Conservation (phyloP, 2,888 invertebrate genomes). For the Tenthredo notha region DNA sequence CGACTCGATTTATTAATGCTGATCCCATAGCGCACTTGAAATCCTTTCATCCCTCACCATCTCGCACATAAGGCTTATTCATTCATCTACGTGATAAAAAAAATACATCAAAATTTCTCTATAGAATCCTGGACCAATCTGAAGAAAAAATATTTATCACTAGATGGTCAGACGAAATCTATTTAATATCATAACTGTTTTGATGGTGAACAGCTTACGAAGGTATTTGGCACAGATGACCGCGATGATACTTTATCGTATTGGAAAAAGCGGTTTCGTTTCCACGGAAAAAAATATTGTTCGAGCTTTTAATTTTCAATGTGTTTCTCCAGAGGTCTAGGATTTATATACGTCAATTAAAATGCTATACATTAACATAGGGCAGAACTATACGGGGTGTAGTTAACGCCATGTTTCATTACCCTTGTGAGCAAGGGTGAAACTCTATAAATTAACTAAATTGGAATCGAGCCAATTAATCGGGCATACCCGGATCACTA, state of each 20-base stretch:
- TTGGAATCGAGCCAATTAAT: constrained; percentile 40
- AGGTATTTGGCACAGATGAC: not conserved
- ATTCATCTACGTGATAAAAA: constrained; percentile 4
- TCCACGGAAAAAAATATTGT: not conserved
- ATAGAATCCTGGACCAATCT: not conserved
- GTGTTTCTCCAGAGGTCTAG: not conserved
- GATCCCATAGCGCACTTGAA: not conserved
- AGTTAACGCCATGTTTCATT: constrained; percentile 8
- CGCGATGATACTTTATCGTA: not conserved
- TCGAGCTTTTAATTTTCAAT: not conserved
- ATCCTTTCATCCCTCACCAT: not conserved
- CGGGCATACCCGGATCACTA: constrained; percentile 12
- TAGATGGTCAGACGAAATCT: not conserved
- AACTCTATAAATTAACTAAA: constrained; percentile 29
- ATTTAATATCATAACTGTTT: not conserved
- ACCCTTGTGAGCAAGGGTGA: not conserved
- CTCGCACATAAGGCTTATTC: not conserved
- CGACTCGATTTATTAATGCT: not conserved
- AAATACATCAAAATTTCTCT: not conserved
- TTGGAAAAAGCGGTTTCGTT: not conserved
- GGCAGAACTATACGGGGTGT: not conserved
- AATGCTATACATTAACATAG: not conserved
- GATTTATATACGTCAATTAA: not conserved
- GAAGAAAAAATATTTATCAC: not conserved
- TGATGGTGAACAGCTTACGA: not conserved